phyloP scores from a whole-genome alignment of 2,797 vertebrate genomes.

The Aulostomus chinensis region DNA sequence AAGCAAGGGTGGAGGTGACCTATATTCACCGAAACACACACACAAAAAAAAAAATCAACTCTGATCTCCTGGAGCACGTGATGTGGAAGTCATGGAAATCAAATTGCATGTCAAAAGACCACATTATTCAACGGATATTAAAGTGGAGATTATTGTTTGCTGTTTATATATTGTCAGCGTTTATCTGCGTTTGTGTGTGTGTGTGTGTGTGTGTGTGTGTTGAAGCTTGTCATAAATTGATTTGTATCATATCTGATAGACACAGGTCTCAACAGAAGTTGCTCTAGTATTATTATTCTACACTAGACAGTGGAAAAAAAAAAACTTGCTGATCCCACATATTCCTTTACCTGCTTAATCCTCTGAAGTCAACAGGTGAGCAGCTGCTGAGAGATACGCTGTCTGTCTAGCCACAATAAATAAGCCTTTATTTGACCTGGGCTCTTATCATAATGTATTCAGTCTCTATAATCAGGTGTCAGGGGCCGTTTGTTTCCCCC shows the following conservation, averaged over 20 bases:
- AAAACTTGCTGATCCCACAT: slow-evolving; percentile 67
- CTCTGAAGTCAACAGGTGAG: slow-evolving; percentile 62
- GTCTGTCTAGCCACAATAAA: slow-evolving; percentile 60
- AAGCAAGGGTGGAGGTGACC: slow-evolving; percentile 52
- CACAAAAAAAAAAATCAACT: neutral
- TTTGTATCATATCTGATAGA: slow-evolving; percentile 33
- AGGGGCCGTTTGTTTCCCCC: slow-evolving; percentile 9
- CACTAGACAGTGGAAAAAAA: slow-evolving; percentile 38
- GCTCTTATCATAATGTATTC: slow-evolving; percentile 69
- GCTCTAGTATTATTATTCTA: slow-evolving; percentile 50
- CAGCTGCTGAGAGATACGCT: slow-evolving; percentile 65
- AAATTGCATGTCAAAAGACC: slow-evolving; percentile 38
- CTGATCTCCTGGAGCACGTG: slow-evolving; percentile 32
- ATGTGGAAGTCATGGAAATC: slow-evolving; percentile 28
- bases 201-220: slow-evolving; percentile 6
- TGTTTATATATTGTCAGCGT: slow-evolving; percentile 10
- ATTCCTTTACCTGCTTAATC: slow-evolving; percentile 68
- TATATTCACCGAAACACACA: slow-evolving; percentile 58
- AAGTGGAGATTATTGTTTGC: slow-evolving; percentile 29
- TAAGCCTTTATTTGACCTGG: slow-evolving; percentile 66
- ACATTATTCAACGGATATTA: slow-evolving; percentile 14
- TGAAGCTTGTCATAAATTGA: no score
- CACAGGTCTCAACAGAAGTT: slow-evolving; percentile 54
- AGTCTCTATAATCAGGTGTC: slow-evolving; percentile 63
- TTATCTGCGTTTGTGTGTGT: slow-evolving; percentile 14